Evolutionary conservation across 2,797 vertebrate species (phyloP).

Genomic region (Dryobates pubescens): DNA sequence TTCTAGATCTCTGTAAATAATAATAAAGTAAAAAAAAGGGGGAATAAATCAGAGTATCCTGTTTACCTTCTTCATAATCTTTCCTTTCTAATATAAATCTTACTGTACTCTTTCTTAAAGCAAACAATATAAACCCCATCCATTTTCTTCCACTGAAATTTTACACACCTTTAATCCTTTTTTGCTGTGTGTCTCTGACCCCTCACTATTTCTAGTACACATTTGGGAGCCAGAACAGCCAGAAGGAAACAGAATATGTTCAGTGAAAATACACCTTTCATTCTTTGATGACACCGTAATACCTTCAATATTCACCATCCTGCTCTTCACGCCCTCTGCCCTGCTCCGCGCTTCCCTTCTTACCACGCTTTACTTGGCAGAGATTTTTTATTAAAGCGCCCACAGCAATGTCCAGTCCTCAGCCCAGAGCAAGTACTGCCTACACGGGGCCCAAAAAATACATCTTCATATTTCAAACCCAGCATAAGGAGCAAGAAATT

Average conservation of each 20-base stretch:
- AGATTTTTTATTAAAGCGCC: constrained; percentile 19
- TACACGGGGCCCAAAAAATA: background rate
- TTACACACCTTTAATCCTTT: constrained; percentile 12
- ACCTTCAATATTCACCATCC: background rate
- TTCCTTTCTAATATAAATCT: background rate
- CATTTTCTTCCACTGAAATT: background rate
- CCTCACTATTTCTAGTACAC: background rate
- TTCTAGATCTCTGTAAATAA: background rate
- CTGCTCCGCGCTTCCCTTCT: background rate
- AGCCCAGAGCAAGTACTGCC: background rate
- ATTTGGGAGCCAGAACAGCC: background rate
- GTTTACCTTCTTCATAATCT: background rate
- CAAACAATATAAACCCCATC: background rate
- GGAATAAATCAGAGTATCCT: background rate
- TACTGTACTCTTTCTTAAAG: background rate
- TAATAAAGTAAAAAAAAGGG: background rate
- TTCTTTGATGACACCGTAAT: background rate
- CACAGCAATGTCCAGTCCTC: background rate
- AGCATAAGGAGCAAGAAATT: background rate
- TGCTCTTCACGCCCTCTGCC: background rate
- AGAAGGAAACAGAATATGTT: background rate
- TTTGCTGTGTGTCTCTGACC: background rate
- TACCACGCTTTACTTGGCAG: background rate
- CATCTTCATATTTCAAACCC: background rate
- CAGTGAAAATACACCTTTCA: background rate